These are phyloP conservation scores for Helicolenus hilgendorfi DNA, from an alignment of 2,797 vertebrate species.

Conservation along the genomic window DNA sequence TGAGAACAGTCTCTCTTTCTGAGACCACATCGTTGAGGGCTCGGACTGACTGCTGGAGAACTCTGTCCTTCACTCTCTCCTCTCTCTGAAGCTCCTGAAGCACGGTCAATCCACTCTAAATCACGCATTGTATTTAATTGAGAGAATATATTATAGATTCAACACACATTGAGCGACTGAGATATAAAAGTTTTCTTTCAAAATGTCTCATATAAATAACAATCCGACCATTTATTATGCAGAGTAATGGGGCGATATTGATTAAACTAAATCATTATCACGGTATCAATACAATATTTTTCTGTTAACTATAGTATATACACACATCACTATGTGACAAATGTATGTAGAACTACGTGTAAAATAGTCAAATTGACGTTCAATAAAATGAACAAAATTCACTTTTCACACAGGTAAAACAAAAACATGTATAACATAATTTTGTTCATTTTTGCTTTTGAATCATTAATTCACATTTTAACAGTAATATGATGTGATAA, in stretches of 20 bases:
- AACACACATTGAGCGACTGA: neutral
- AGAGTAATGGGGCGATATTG: neutral
- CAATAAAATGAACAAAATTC: neutral
- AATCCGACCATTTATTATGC: neutral
- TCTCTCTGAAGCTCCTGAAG: slow-evolving; percentile 91
- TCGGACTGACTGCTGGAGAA: slow-evolving; percentile 91
- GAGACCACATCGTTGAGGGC: slow-evolving; percentile 89
- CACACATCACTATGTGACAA: neutral
- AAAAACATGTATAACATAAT: neutral
- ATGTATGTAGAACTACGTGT: neutral
- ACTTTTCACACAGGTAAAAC: neutral
- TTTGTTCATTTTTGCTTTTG: neutral
- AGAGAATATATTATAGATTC: neutral
- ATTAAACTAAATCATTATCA: neutral
- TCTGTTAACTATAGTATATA: neutral
- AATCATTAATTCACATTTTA: neutral
- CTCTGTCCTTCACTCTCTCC: slow-evolving; percentile 89
- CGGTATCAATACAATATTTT: neutral
- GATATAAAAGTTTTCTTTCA: neutral
- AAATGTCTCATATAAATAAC: neutral
- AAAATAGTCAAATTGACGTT: neutral
- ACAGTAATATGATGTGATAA: fast-evolving
- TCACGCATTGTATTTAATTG: slow-evolving; percentile 18
- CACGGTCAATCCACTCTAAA: slow-evolving; percentile 90
- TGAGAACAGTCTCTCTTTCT: slow-evolving; percentile 77